Percentiles rank a stretch among this genome's conserved stretches.
Conservation (phyloP, 2,113 vertebrate species). For the Vicugna pacos region DNA sequence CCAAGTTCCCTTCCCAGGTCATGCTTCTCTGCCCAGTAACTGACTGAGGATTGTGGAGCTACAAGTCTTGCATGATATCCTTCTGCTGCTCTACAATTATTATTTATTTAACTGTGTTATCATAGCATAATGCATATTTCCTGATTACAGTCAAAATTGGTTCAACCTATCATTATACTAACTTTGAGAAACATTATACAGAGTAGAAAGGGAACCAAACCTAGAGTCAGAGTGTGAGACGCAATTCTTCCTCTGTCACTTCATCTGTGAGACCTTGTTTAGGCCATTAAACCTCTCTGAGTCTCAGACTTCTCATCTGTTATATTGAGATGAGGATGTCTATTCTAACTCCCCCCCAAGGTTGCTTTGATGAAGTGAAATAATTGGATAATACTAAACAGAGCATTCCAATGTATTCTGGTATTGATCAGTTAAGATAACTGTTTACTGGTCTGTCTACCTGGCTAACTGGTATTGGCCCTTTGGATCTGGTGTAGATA, state of each 20-base stretch:
- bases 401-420: not conserved
- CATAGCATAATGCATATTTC: not conserved
- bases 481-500: conserved; percentile 2
- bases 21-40: not conserved
- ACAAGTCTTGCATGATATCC: not conserved
- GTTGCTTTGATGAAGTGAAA: not conserved
- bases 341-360: not conserved
- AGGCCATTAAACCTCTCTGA: not conserved
- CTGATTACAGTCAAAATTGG: not conserved
- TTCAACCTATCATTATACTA: not conserved
- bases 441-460: not conserved
- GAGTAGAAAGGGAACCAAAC: not conserved
- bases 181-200: not conserved
- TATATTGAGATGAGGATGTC: not conserved
- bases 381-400: conserved; percentile 24
- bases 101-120: not conserved
- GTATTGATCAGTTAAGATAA: not conserved
- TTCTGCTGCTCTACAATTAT: not conserved
- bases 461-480: not conserved
- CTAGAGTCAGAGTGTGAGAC: not conserved
- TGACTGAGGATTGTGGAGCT: not conserved
- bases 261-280: not conserved
- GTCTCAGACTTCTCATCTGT: not conserved
- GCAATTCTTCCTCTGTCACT: not conserved
- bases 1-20: not conserved